Evolutionary conservation across 1,140 invertebrate genomes (phyloP), one percentile per base, ranked within the genome.

Genomic region (Callitettix versicolor): DNA sequence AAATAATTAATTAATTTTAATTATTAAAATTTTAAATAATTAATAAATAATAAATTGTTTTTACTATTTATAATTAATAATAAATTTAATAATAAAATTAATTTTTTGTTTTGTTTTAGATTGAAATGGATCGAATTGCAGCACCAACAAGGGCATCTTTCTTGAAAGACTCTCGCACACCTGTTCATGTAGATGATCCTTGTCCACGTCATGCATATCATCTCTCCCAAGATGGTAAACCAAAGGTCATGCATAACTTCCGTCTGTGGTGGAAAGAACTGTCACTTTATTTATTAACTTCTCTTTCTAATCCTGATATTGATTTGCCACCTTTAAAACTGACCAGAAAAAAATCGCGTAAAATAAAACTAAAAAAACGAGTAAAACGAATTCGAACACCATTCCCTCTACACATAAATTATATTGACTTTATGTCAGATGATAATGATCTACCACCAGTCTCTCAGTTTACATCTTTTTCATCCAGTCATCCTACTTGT

Each of bases 71-170:
- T n/a, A n/a, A n/a, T 30, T 30, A 4, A 30, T 30, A 30, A 9
- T 30, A 30, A 30, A 30, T 4, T 4, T 30, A 4, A 30, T 30
- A 30, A 30, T 30, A 3, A 30, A n/a, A 9, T 46, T 9, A n/a
- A 34, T 17, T 43, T 48, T 22, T 51, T 48, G 18, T 30, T 55
- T 17, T 20, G 1, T 59, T 59, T 12, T 40, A 71, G 69, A 58
- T 70, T 18, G 63, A 69, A 33, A 63, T 76, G 24, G 72, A 73
- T 26, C 61, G 76, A 49, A 66, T 79, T 50, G 64, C 69, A n/a
- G 69, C 72, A 1, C 74, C 74, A 9, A 79, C 77, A 1, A 65
- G 73, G 41, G 65, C 76, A 0, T 75, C 71, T 6, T 62, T 73
- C 2, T 38, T 58, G 14, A 64, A 64, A 47, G 58, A 41, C 55